Evolutionary conservation across 2,113 vertebrate species (phyloP).

Genomic region (Chaetorhynchus papuensis): DNA sequence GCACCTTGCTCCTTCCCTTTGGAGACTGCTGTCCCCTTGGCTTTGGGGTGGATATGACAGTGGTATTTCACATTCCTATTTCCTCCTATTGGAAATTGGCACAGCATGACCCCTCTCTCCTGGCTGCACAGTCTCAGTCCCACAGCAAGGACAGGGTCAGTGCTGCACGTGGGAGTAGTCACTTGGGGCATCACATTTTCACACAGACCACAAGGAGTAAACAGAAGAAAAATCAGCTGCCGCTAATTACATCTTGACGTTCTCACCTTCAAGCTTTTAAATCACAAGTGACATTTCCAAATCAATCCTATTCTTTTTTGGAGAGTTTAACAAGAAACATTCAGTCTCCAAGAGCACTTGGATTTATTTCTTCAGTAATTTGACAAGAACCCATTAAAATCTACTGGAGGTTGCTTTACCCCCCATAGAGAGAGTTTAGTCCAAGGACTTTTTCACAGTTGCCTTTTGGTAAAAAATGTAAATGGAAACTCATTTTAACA

Average conservation of each 20-base stretch:
- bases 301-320: conserved; percentile 37
- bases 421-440: conserved; percentile 23
- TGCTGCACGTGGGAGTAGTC: background rate
- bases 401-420: background rate
- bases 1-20: fast-evolving
- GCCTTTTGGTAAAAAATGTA: background rate
- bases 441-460: conserved; percentile 27
- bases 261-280: conserved; percentile 9
- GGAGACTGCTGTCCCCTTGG: background rate
- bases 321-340: conserved; percentile 43
- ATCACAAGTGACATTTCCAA: conserved; percentile 30
- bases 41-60: background rate
- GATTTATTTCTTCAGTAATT: conserved; percentile 21
- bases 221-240: background rate
- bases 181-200: background rate
- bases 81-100: background rate
- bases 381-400: conserved; percentile 41
- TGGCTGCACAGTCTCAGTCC: background rate
- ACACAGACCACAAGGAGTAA: background rate
- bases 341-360: background rate
- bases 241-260: background rate
- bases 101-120: background rate
- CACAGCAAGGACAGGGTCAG: background rate
- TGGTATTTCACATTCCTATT: background rate
- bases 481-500: background rate